Percentiles rank a stretch among this genome's conserved stretches.
Evolutionary conservation across 1,140 invertebrate species (phyloP).

Genomic region (Trichonephila inaurata): DNA sequence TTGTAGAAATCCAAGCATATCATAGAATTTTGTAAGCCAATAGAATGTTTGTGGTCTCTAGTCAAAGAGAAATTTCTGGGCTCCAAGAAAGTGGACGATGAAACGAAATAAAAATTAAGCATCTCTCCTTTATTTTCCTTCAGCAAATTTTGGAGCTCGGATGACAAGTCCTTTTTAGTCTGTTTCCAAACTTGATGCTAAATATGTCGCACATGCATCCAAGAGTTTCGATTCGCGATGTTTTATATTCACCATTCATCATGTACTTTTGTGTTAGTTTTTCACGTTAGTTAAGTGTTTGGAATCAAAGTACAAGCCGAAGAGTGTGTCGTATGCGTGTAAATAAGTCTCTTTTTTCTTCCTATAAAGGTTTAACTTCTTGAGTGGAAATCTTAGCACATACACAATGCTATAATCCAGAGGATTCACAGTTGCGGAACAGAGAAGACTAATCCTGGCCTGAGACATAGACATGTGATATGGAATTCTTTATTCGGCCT

Average conservation of each 20-base stretch:
- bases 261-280: conserved; percentile 65
- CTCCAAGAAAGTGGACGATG: conserved; percentile 22
- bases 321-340: conserved; percentile 26
- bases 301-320: conserved; percentile 70
- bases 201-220: conserved; percentile 61
- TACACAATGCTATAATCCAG: conserved; percentile 44
- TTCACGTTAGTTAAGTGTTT: conserved; percentile 73
- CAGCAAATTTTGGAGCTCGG: background rate
- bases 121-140: background rate
- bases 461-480: conserved; percentile 30
- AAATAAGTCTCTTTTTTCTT: conserved; percentile 57
- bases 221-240: conserved; percentile 35
- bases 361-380: conserved; percentile 25
- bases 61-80: conserved; percentile 68
- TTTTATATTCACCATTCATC: conserved; percentile 65
- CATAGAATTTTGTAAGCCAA: conserved; percentile 75
- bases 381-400: conserved; percentile 72
- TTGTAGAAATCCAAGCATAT: conserved; percentile 74
- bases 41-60: conserved; percentile 71
- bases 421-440: background rate
- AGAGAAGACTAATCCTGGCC: background rate
- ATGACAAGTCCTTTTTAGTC: conserved; percentile 1
- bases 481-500: background rate
- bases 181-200: conserved; percentile 49
- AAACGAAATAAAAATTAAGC: background rate